phyloP scores from a whole-genome alignment of 2,888 invertebrate species.

The Leptopilina myrica region DNA sequence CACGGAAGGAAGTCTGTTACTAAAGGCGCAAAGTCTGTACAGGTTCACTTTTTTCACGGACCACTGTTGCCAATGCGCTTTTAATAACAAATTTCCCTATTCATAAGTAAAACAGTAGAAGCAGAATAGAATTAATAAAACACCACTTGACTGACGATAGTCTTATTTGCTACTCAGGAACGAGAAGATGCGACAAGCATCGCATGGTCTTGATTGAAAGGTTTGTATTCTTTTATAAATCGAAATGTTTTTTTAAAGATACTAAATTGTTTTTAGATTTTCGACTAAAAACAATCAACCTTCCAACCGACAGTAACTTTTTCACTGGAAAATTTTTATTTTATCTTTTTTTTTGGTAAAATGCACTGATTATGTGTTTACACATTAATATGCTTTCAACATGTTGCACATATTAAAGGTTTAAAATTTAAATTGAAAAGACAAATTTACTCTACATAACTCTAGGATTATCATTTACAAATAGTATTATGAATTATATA shows the following conservation, averaged over 20 bases:
- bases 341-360: slow-evolving; percentile 1
- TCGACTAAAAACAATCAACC: not conserved
- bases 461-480: not conserved
- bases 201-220: slow-evolving; percentile 28
- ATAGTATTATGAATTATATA: not conserved
- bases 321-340: slow-evolving; percentile 10
- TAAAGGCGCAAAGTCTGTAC: no score
- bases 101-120: slow-evolving; percentile 14
- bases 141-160: slow-evolving; percentile 27
- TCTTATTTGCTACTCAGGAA: slow-evolving; percentile 36
- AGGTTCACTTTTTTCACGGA: no score
- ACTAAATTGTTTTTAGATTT: not conserved
- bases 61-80: no score
- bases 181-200: slow-evolving; percentile 36
- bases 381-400: not conserved
- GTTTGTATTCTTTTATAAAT: not conserved
- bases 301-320: slow-evolving; percentile 12
- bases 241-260: no score
- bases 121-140: slow-evolving; percentile 31
- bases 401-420: not conserved
- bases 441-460: not conserved
- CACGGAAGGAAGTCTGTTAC: no score
- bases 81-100: no score
- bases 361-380: not conserved
- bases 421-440: not conserved